phyloP scores from a whole-genome alignment of 2,888 invertebrate species.

The Acrobasis repandana region DNA sequence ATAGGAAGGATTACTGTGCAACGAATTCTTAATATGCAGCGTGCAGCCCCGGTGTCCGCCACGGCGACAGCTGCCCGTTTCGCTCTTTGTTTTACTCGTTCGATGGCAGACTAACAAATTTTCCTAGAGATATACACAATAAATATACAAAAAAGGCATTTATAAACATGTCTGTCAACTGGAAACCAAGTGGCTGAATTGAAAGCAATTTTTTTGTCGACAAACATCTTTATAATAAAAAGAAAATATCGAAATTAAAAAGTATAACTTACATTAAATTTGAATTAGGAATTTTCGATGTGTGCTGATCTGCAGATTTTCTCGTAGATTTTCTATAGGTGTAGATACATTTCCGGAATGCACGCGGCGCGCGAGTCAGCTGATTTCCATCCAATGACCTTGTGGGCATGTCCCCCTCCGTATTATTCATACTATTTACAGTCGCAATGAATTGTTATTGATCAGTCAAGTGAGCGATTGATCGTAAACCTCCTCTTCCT shows the following conservation, averaged over 20 bases:
- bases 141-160: constrained; percentile 28
- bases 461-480: constrained; percentile 44
- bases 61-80: constrained; percentile 53
- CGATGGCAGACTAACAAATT: constrained; percentile 30
- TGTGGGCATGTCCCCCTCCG: constrained; percentile 61
- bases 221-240: constrained; percentile 17
- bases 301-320: constrained; percentile 39
- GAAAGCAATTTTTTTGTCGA: constrained; percentile 15
- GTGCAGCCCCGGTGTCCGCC: constrained; percentile 52
- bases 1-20: constrained; percentile 59
- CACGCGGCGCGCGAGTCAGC: constrained; percentile 69
- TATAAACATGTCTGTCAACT: constrained; percentile 26
- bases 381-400: constrained; percentile 75
- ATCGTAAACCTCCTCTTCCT: constrained; percentile 68
- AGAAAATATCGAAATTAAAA: constrained; percentile 23
- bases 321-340: constrained; percentile 44
- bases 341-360: constrained; percentile 61
- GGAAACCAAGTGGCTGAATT: constrained; percentile 34
- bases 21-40: constrained; percentile 63
- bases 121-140: constrained; percentile 26
- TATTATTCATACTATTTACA: constrained; percentile 71
- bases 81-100: constrained; percentile 39
- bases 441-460: constrained; percentile 52
- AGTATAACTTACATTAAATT: constrained; percentile 54
- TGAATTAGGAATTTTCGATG: constrained; percentile 39